Conservation (phyloP, 2,113 vertebrate species). For the human (Homo sapiens) region GRCh38 chr16:6697001-6697500, state of each 20-base stretch:
- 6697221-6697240: accelerated
- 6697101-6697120: neutral
- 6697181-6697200: no score
- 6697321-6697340: neutral
- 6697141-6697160: neutral
- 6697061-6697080: neutral
- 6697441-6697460: neutral
- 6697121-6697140: neutral
- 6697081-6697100: neutral
- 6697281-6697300: neutral
- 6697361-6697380: neutral
- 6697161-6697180: neutral
- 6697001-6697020: conserved; percentile 72
- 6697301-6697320: neutral
- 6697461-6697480: neutral
- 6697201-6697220: no score
- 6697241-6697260: neutral
- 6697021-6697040: conserved; percentile 37
- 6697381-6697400: neutral
- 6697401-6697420: neutral
- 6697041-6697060: neutral
- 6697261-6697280: neutral
- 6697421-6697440: neutral
- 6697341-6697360: neutral
- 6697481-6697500: neutral